Conservation (phyloP, 2,888 invertebrate genomes). For the Marronus borbonicus region DNA sequence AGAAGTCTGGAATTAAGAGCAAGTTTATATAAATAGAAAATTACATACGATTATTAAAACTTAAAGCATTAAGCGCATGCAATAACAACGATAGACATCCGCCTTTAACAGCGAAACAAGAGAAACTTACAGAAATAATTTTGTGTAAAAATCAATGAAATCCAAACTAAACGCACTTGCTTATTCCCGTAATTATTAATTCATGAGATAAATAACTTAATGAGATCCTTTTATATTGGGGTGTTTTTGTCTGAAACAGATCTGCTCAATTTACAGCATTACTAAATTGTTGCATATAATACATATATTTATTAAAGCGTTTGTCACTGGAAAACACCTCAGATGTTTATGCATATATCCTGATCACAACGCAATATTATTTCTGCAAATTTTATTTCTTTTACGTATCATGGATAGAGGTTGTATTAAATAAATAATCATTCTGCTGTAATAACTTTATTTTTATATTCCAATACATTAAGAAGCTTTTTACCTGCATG, state of each 20-base stretch:
- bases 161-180: background rate
- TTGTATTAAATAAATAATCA: constrained; percentile 47
- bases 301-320: background rate
- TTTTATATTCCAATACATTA: constrained; percentile 44
- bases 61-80: too few relatives aligned
- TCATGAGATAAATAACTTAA: constrained; percentile 21
- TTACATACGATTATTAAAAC: too few relatives aligned
- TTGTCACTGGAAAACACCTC: background rate
- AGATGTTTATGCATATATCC: background rate
- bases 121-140: constrained; percentile 25
- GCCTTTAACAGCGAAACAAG: background rate
- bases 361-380: background rate
- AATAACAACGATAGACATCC: background rate
- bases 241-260: background rate
- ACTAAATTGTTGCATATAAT: too few relatives aligned
- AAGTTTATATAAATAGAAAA: background rate
- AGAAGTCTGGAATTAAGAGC: constrained; percentile 39
- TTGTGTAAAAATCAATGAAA: constrained; percentile 15
- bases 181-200: constrained; percentile 22
- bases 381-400: constrained; percentile 9
- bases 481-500: constrained; percentile 50
- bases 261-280: background rate
- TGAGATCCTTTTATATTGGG: background rate
- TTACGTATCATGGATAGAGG: constrained; percentile 18
- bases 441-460: constrained; percentile 47